Evolutionary conservation across 1,140 invertebrate genomes (phyloP).

Genomic region (Epicauta chinensis): DNA sequence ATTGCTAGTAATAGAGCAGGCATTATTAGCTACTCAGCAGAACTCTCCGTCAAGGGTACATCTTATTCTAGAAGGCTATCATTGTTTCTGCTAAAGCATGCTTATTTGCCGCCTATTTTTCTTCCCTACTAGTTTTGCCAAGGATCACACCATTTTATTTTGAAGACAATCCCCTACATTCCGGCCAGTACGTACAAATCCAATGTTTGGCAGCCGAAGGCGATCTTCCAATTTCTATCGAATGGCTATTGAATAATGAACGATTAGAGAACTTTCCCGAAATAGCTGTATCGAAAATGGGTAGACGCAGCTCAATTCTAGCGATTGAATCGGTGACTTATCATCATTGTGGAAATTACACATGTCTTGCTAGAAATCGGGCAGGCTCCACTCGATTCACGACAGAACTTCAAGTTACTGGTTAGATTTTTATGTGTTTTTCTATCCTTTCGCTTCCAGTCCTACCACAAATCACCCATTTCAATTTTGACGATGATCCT

Average conservation of each 20-base stretch:
- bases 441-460: slow-evolving; percentile 39
- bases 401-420: slow-evolving; percentile 57
- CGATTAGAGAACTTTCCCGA: slow-evolving; percentile 43
- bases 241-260: slow-evolving; percentile 59
- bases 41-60: slow-evolving; percentile 66
- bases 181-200: slow-evolving; percentile 64
- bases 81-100: neutral
- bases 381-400: slow-evolving; percentile 55
- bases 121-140: slow-evolving; percentile 38
- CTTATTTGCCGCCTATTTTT: neutral
- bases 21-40: slow-evolving; percentile 56
- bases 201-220: slow-evolving; percentile 67
- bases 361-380: slow-evolving; percentile 54
- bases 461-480: slow-evolving; percentile 53
- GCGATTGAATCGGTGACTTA: slow-evolving; percentile 56
- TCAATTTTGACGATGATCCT: slow-evolving; percentile 54
- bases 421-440: slow-evolving; percentile 39
- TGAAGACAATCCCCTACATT: slow-evolving; percentile 58
- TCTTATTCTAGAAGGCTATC: slow-evolving; percentile 36
- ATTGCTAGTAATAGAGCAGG: slow-evolving; percentile 64
- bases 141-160: slow-evolving; percentile 64
- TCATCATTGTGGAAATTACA: slow-evolving; percentile 57
- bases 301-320: slow-evolving; percentile 42
- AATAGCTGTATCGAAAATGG: slow-evolving; percentile 45
- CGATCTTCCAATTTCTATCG: slow-evolving; percentile 59